phyloP scores from a whole-genome alignment of 2,113 vertebrate genomes.

The Oryzias curvinotus region DNA sequence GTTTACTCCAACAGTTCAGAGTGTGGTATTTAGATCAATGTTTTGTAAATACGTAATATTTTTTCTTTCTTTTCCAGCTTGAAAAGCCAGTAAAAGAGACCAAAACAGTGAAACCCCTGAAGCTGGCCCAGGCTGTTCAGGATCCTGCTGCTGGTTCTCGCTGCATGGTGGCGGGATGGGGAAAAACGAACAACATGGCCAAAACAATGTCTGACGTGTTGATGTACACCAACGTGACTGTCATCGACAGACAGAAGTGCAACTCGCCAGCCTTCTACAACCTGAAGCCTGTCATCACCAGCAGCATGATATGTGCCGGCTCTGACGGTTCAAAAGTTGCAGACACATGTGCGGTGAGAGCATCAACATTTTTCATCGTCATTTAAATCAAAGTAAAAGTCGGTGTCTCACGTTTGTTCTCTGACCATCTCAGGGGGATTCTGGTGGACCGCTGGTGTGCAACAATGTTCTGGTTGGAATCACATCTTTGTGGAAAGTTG shows the following conservation, averaged over 20 bases:
- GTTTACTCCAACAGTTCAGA: no score
- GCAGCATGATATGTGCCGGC: conserved; percentile 69
- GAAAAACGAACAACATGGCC: fast-evolving
- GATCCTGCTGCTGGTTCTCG: background rate
- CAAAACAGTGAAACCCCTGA: conserved; percentile 30
- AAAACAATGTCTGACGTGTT: conserved; percentile 51
- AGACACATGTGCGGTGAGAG: conserved; percentile 55
- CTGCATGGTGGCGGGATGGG: conserved; percentile 75
- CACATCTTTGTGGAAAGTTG: conserved; percentile 40
- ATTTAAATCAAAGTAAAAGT: fast-evolving
- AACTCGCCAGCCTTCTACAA: conserved; percentile 60
- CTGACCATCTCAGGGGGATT: conserved; percentile 62
- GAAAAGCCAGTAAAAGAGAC: conserved; percentile 36
- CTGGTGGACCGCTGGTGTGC: conserved; percentile 73
- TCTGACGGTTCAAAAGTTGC: background rate
- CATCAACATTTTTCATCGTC: background rate
- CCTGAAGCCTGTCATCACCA: conserved; percentile 42
- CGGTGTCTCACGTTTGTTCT: background rate
- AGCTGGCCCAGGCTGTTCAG: background rate
- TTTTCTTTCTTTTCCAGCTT: conserved; percentile 48
- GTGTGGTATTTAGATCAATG: no score
- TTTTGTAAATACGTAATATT: background rate
- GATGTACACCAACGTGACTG: conserved; percentile 57
- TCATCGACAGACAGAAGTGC: conserved; percentile 59
- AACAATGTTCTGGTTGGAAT: conserved; percentile 44